A percentile compares a stretch with the other conserved stretches of the same genome.
These are phyloP conservation scores for Saccostrea glomerata DNA, from an alignment of 1,140 invertebrate species.

Conservation along the genomic window DNA sequence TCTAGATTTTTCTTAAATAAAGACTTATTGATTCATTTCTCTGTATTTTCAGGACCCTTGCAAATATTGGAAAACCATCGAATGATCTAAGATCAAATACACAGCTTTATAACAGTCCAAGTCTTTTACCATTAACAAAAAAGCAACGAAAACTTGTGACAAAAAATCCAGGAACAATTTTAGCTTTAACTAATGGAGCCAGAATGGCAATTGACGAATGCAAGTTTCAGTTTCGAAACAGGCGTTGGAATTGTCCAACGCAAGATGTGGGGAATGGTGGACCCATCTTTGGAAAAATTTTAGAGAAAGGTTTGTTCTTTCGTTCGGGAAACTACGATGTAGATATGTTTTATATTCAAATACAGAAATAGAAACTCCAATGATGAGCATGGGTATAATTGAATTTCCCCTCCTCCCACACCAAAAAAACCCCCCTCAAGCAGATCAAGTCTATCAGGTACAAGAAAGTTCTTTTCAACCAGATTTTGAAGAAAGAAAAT, in stretches of 20 bases:
- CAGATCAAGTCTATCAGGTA: too few species aligned
- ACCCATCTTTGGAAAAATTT: conserved; percentile 76
- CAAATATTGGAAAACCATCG: conserved; percentile 69
- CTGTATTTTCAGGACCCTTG: conserved; percentile 70
- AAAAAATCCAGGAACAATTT: conserved; percentile 76
- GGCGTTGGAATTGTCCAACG: conserved; percentile 79
- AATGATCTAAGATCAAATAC: conserved; percentile 71
- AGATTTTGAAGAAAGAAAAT: too few species aligned
- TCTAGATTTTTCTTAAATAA: too few species aligned
- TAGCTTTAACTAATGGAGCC: conserved; percentile 74
- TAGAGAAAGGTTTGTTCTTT: conserved; percentile 71
- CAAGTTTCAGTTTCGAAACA: conserved; percentile 75
- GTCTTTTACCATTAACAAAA: conserved; percentile 74
- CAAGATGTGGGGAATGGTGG: conserved; percentile 69
- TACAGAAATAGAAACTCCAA: too few species aligned
- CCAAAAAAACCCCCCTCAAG: too few species aligned
- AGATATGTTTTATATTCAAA: too few species aligned
- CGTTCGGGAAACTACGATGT: too few species aligned
- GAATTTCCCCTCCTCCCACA: too few species aligned
- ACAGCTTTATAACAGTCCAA: conserved; percentile 71
- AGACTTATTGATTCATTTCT: neutral
- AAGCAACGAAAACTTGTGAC: conserved; percentile 74
- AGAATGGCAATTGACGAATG: conserved; percentile 78
- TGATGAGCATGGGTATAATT: too few species aligned
- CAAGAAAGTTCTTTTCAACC: too few species aligned